Base-by-base conservation (phyloP, 2,113 vertebrate species). In the Salvator merianae region DNA sequence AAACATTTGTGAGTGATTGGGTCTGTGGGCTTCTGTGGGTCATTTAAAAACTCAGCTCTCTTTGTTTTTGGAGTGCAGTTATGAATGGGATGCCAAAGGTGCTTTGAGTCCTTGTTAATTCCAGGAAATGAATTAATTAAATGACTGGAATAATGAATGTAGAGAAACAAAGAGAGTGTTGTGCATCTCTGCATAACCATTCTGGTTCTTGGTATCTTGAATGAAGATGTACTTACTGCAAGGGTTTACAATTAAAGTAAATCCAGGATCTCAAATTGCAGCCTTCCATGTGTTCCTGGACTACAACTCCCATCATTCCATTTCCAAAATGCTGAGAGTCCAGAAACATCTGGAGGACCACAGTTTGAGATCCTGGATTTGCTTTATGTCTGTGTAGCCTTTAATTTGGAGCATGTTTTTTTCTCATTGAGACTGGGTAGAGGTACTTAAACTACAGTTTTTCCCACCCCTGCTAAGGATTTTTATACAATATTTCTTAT, bases 1-100 rank as follows among this genome's bases (percentile, higher is more conserved):
- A 62, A 10, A 6, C 14, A 59, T 30, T 68, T 2, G 3, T 47
- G 84, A 9, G 34, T 24, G 0, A 28, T 0, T 50, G 28, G 50
- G n/a, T 65, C 28, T 65, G 63, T 2, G 59, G 47, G 24, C 28
- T 53, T 10, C 32, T 63, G 13, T 1, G 1, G 70, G 69, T 26
- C 20, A 34, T 7, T 13, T 83, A 69, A 81, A 34, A 68, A 36
- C 13, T 47, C 32, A 36, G 34, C 69, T 36, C 32, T 36, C 68
- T 70, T 77, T 38, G 24, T 7, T 50, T 77, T 83, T 59, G 28
- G 75, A 66, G 59, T 62, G n/a, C 81, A 62, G 4, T 66, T 78
- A 47, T 53, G 81, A 62, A 70, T 9, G 34, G 70, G 43, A 83
- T 12, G 9, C 53, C 63, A 63, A 28, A 22, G 70, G 73, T 81